Conservation (phyloP, 2,888 invertebrate species). For the Melanchra persicariae region DNA sequence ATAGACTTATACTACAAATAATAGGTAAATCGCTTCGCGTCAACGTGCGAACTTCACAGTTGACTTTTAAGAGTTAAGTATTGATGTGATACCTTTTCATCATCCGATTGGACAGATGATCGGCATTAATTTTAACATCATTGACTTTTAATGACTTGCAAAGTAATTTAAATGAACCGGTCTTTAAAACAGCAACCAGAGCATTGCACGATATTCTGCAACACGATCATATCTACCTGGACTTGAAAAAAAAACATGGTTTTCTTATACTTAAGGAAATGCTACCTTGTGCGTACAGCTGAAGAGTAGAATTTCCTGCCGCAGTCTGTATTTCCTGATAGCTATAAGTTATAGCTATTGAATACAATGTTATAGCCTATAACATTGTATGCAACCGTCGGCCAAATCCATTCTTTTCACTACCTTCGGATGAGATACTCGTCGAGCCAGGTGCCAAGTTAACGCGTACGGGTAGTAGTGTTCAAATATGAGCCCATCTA, state of each 20-base stretch:
- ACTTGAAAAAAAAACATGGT: neutral
- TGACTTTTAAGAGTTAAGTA: constrained; percentile 22
- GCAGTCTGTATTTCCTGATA: neutral
- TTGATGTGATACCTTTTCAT: constrained; percentile 33
- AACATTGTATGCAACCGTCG: neutral
- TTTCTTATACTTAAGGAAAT: neutral
- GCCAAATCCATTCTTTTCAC: neutral
- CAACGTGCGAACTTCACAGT: constrained; percentile 27
- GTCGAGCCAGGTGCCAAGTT: too few relatives aligned
- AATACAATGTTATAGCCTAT: too few relatives aligned
- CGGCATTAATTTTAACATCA: constrained; percentile 28
- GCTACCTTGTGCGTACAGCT: neutral
- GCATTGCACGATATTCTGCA: constrained; percentile 26
- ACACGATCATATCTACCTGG: neutral
- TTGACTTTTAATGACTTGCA: constrained; percentile 40
- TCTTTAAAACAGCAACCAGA: neutral
- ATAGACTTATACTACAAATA: neutral
- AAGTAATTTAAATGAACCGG: constrained; percentile 20
- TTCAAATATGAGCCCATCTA: neutral
- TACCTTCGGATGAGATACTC: neutral
- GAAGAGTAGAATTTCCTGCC: neutral
- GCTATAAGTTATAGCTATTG: too few relatives aligned
- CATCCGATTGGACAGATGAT: constrained; percentile 10
- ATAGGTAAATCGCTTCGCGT: neutral
- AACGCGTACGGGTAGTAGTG: neutral